Evolutionary conservation across 2,797 vertebrate species (phyloP).

Genomic region (Rhinella marina): DNA sequence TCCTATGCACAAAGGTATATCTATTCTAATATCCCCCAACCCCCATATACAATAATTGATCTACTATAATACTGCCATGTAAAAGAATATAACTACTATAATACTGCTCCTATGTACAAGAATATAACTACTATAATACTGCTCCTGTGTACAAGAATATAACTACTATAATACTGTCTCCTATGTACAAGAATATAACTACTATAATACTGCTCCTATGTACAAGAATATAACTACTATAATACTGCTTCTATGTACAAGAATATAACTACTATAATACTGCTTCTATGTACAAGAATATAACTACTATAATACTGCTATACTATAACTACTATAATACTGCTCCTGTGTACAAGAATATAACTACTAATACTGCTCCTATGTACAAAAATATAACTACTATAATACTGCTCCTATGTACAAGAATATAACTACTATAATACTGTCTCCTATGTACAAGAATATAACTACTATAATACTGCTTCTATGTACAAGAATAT

Average conservation of each 20-base stretch:
- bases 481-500: neutral
- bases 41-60: neutral
- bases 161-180: conserved; percentile 1
- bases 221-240: neutral
- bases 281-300: too few species aligned
- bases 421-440: too few species aligned
- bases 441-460: too few species aligned
- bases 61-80: neutral
- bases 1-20: neutral
- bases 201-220: neutral
- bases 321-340: too few species aligned
- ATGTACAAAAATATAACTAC: too few species aligned
- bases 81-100: neutral
- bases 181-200: neutral
- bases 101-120: neutral
- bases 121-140: neutral
- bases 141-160: neutral
- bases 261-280: neutral
- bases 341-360: too few species aligned
- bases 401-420: too few species aligned
- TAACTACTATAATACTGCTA: too few species aligned
- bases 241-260: neutral
- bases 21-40: neutral
- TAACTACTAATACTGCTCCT: too few species aligned
- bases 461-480: too few species aligned